Conservation (phyloP, 2,888 invertebrate species). For the Drosophila colorata region DNA sequence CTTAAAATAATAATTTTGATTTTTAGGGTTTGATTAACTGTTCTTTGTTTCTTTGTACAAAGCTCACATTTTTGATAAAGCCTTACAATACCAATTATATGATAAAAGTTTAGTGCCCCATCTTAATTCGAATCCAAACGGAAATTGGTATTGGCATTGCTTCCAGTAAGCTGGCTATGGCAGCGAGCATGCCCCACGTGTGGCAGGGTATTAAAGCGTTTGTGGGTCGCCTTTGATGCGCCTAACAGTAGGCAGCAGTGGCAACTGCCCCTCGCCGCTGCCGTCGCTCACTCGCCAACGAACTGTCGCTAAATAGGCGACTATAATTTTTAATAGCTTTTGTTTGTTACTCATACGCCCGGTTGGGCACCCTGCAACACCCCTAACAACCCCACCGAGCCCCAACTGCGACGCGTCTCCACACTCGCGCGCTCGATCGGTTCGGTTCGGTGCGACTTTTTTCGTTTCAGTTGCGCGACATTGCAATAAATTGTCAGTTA, state of each 20-base stretch:
- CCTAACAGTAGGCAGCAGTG: slow-evolving; percentile 61
- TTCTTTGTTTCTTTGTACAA: background rate
- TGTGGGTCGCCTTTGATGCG: slow-evolving; percentile 67
- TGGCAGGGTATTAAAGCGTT: slow-evolving; percentile 46
- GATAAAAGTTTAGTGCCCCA: background rate
- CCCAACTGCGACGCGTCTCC: background rate
- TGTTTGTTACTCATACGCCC: slow-evolving; percentile 66
- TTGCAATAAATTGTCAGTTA: slow-evolving; percentile 57
- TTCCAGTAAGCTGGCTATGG: background rate
- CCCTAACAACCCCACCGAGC: background rate
- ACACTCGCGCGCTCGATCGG: slow-evolving; percentile 25
- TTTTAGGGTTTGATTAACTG: background rate
- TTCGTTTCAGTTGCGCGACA: slow-evolving; percentile 38
- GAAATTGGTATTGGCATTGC: background rate
- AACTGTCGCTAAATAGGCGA: slow-evolving; percentile 54
- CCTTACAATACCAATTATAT: background rate
- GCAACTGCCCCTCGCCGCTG: slow-evolving; percentile 10
- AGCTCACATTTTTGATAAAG: background rate
- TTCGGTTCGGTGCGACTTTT: slow-evolving; percentile 32
- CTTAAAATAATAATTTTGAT: no score
- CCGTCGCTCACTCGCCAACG: background rate
- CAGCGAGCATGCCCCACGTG: background rate
- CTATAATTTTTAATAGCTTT: slow-evolving; percentile 70
- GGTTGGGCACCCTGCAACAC: slow-evolving; percentile 2
- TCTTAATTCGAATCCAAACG: background rate